Percentiles rank a stretch among this genome's conserved stretches.
These are phyloP conservation scores for Idaea straminata DNA, from an alignment of 2,888 invertebrate species.

Conservation along the genomic window DNA sequence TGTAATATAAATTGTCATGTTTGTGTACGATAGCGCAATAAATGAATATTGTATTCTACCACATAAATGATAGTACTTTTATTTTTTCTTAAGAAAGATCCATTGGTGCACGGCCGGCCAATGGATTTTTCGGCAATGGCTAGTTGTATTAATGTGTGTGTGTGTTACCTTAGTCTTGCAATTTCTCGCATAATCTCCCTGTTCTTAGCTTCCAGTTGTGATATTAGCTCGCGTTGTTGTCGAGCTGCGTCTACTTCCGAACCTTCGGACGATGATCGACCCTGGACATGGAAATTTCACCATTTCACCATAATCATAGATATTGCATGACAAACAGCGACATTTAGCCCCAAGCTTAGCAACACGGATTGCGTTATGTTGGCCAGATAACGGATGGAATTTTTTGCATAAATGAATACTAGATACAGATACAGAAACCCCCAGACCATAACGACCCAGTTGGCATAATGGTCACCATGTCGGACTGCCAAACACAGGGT, in stretches of 20 bases:
- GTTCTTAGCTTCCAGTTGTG: conserved; percentile 96
- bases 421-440: neutral
- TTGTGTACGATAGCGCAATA: no score
- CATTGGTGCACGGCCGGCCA: neutral
- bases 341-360: neutral
- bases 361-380: neutral
- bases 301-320: neutral
- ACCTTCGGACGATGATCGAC: conserved; percentile 83
- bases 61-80: no score
- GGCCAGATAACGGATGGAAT: neutral
- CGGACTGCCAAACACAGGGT: no score
- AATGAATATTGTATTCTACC: no score
- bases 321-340: neutral
- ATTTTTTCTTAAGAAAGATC: no score
- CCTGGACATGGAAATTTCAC: conserved; percentile 46
- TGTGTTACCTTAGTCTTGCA: conserved; percentile 87
- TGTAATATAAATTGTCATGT: no score
- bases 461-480: no score
- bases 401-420: neutral
- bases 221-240: conserved; percentile 94
- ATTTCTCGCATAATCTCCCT: conserved; percentile 98
- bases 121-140: neutral
- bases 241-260: conserved; percentile 92
- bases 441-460: no score
- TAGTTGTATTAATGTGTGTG: neutral